Conservation (phyloP, 2,113 vertebrate genomes). For the Anhinga anhinga region DNA sequence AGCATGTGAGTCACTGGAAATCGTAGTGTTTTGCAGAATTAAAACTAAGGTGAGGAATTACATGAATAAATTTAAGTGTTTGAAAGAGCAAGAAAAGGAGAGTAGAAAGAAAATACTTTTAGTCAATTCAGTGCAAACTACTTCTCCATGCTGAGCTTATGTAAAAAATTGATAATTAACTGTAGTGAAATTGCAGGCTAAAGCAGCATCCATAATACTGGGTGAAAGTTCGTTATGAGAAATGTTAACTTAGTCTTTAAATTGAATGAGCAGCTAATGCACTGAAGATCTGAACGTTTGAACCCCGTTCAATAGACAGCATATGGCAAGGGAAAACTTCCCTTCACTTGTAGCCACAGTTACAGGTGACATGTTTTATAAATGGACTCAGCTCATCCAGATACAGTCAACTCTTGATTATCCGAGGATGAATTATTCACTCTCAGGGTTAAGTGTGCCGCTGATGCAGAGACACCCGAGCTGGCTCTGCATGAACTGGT, state of each 20-base stretch:
- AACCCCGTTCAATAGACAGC: not conserved
- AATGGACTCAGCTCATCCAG: not conserved
- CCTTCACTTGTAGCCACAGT: not conserved
- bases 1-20: not conserved
- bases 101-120: not conserved
- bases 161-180: not conserved
- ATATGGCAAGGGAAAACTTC: not conserved
- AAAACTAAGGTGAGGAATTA: not conserved
- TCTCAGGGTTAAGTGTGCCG: not conserved
- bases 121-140: not conserved
- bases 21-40: not conserved
- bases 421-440: not conserved
- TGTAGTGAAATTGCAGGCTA: not conserved
- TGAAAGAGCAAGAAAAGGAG: not conserved
- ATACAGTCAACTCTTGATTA: not conserved
- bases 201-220: not conserved
- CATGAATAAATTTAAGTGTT: not conserved
- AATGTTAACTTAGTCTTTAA: not conserved
- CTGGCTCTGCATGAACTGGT: not conserved
- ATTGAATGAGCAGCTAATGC: not conserved
- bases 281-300: not conserved
- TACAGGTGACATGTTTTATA: not conserved
- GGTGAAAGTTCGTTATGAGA: not conserved
- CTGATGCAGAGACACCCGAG: rapidly evolving
- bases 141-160: not conserved